These are phyloP conservation scores for Drosophila falleni DNA, from an alignment of 2,888 invertebrate species.

Conservation along the genomic window DNA sequence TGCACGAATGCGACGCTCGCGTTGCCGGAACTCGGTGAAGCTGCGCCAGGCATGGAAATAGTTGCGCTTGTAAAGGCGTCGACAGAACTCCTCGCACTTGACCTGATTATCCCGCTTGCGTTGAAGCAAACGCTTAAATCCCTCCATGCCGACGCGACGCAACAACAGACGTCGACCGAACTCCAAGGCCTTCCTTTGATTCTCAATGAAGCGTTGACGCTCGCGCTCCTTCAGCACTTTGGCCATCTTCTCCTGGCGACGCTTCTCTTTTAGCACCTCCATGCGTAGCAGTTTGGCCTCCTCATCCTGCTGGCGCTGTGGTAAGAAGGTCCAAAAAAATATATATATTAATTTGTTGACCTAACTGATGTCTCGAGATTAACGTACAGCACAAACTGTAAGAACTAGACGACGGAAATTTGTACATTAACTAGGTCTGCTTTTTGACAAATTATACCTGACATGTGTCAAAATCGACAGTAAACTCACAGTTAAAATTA, in stretches of 20 bases:
- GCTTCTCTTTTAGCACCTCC: conserved; percentile 88
- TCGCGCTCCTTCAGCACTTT: conserved; percentile 88
- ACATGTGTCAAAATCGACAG: too few species aligned
- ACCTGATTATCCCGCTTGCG: conserved; percentile 83
- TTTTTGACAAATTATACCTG: too few species aligned
- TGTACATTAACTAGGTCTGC: too few species aligned
- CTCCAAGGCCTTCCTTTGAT: conserved; percentile 85
- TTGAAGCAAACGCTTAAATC: conserved; percentile 82
- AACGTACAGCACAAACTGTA: too few species aligned
- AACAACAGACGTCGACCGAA: conserved; percentile 85
- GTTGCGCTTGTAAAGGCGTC: conserved; percentile 86
- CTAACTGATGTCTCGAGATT: too few species aligned
- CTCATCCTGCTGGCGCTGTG: conserved; percentile 86
- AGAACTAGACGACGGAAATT: too few species aligned
- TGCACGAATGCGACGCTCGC: conserved; percentile 87
- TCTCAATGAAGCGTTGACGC: conserved; percentile 85
- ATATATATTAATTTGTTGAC: too few species aligned
- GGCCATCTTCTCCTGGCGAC: conserved; percentile 88
- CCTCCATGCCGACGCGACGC: conserved; percentile 81
- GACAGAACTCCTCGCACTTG: conserved; percentile 86
- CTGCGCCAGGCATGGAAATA: conserved; percentile 87
- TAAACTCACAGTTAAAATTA: too few species aligned
- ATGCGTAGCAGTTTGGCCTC: conserved; percentile 88
- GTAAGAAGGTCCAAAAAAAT: too few species aligned
- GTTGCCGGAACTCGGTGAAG: conserved; percentile 86